Percentiles rank a stretch among this genome's conserved stretches.
phyloP scores from a whole-genome alignment of 23 tunicate genomes.

The Trididemnum nubilum region DNA sequence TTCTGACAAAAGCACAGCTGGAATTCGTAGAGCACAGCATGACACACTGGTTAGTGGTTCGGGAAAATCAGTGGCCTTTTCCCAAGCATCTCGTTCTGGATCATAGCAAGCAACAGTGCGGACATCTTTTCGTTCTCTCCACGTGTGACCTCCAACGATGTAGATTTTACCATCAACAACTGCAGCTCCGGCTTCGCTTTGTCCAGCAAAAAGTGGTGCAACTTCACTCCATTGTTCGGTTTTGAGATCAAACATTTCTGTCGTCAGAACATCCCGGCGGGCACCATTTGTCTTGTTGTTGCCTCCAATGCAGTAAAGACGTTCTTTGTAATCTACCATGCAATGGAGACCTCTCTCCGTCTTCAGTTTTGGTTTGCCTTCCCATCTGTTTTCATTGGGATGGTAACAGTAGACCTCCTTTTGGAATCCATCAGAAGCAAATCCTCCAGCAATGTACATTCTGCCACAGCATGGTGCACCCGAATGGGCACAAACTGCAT shows the following conservation, averaged over 20 bases:
- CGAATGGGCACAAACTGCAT: conserved; percentile 99
- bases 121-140: conserved; percentile 99
- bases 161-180: conserved; percentile 92
- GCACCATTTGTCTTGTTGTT: conserved; percentile 96
- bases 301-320: conserved; percentile 94
- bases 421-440: conserved; percentile 98
- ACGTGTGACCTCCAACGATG: conserved; percentile 98
- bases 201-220: conserved; percentile 99
- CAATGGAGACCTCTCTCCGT: conserved; percentile 98
- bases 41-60: conserved; percentile 97
- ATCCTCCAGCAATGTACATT: conserved; percentile 98
- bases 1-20: conserved; percentile 70
- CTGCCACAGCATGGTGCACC: conserved; percentile 87
- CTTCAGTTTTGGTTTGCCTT: conserved; percentile 87
- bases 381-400: conserved; percentile 95
- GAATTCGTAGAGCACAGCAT: conserved; percentile 93
- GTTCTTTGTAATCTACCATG: conserved; percentile 92
- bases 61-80: conserved; percentile 95
- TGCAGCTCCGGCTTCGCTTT: conserved; percentile 99
- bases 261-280: conserved; percentile 83
- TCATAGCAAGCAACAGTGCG: conserved; percentile 99
- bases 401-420: conserved; percentile 93
- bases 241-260: conserved; percentile 84
- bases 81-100: conserved; percentile 93
- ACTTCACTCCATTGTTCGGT: conserved; percentile 99